Base-by-base conservation (phyloP, 1,140 invertebrate genomes). In the Meteorus sp. region DNA sequence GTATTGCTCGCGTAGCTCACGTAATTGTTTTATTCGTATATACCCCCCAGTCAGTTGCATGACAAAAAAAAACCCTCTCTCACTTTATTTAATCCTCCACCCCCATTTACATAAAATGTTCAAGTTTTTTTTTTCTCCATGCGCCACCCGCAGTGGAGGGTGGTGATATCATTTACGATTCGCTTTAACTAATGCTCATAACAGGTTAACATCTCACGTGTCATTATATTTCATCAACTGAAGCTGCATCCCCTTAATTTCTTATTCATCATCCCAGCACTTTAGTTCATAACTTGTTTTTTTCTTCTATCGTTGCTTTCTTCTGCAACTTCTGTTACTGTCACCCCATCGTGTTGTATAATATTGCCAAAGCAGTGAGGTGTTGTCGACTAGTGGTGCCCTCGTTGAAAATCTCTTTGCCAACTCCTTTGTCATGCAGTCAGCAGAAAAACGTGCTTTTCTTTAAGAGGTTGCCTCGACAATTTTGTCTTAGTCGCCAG, bases 1-100 rank as follows among this genome's bases (percentile, higher is more conserved):
- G 35, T 39, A 39, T 39, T 15, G 35, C 35, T 39, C 35, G 15
- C 35, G 35, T 39, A 39, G 3, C 35, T 13, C 35, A 15, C n/a
- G n/a, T 39, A 39, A 39, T 39, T 39, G 35, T 39, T 39, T 39
- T 39, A 39, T 39, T 39, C 35, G 35, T n/a, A n/a, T 15, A 39
- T 33, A 11, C 29, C 35, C 35, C 35, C 35, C 35, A 39, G 35
- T 11, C 11, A n/a, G 3, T 15, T 13, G 8, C 35, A 11, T 11
- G 29, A 11, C 29, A 7, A 7, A 6, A 11, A 7, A 7, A n/a
- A 4, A 3, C 35, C 3, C 11, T 39, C 35, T 39, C 35, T 39
- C 13, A 15, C 35, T 39, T 39, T 39, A 39, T 39, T 39, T 39
- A 39, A 39, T 39, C 35, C 35, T 11, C 35, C 3, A 15, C 15